These are phyloP conservation scores for Agrochola lota DNA, from an alignment of 2,888 invertebrate species.

Conservation along the genomic window DNA sequence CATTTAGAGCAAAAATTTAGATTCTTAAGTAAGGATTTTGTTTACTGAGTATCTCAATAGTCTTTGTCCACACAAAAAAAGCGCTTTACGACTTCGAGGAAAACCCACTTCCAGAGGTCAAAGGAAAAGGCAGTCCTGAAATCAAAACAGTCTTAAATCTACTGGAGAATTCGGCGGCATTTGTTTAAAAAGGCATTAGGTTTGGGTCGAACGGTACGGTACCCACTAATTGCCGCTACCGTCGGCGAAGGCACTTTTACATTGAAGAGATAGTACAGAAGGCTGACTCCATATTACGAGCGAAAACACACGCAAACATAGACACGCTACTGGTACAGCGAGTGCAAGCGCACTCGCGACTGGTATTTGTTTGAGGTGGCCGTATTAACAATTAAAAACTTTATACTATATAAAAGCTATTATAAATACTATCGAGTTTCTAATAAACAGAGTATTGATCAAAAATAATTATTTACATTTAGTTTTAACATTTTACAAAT, in stretches of 20 bases:
- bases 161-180: constrained; percentile 36
- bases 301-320: background rate
- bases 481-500: background rate
- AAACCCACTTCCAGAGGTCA: constrained; percentile 28
- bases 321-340: background rate
- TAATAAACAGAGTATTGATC: background rate
- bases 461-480: background rate
- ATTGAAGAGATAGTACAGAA: constrained; percentile 12
- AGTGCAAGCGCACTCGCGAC: background rate
- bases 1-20: background rate
- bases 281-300: background rate
- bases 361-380: too few species aligned
- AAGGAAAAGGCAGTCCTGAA: constrained; percentile 29
- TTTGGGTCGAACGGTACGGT: constrained; percentile 35
- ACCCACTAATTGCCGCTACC: constrained; percentile 63
- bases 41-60: background rate
- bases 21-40: background rate
- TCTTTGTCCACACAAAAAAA: constrained; percentile 19
- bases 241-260: constrained; percentile 45
- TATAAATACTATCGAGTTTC: too few species aligned
- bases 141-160: constrained; percentile 59
- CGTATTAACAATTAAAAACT: background rate
- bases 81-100: constrained; percentile 3
- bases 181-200: constrained; percentile 59
- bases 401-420: background rate